These are phyloP conservation scores for Zophobas morio DNA, from an alignment of 1,140 invertebrate species.

Conservation along the genomic window DNA sequence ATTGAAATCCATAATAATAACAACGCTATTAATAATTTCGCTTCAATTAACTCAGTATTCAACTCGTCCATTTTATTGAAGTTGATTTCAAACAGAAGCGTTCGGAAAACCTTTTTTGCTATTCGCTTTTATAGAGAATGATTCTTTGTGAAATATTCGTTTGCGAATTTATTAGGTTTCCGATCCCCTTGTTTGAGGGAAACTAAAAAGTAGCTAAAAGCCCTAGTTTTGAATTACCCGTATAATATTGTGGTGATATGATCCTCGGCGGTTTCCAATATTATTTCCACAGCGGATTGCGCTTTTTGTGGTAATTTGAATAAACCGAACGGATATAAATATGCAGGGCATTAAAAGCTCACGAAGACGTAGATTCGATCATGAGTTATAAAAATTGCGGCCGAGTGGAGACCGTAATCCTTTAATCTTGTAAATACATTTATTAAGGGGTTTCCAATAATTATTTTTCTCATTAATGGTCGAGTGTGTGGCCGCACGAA, in stretches of 20 bases:
- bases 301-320: conserved; percentile 27
- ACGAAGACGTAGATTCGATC: not conserved
- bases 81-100: not conserved
- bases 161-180: conserved; percentile 13
- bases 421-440: not conserved
- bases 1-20: too few species aligned
- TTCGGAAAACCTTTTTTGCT: conserved; percentile 6
- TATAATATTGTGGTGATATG: conserved; percentile 32
- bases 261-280: conserved; percentile 29
- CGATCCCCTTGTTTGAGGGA: conserved; percentile 21
- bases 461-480: too few species aligned
- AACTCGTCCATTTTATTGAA: too few species aligned
- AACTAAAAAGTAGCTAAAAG: conserved; percentile 30
- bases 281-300: conserved; percentile 1
- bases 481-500: too few species aligned
- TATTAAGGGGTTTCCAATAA: too few species aligned
- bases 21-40: too few species aligned
- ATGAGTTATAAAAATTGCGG: conserved; percentile 13
- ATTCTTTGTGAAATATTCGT: conserved; percentile 17
- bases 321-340: conserved; percentile 31
- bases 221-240: conserved; percentile 36
- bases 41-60: too few species aligned
- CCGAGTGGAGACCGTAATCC: not conserved
- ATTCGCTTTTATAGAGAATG: conserved; percentile 16
- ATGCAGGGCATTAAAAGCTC: conserved; percentile 32